These are phyloP conservation scores for Drosophila cracens DNA, from an alignment of 2,888 invertebrate species.

Conservation along the genomic window DNA sequence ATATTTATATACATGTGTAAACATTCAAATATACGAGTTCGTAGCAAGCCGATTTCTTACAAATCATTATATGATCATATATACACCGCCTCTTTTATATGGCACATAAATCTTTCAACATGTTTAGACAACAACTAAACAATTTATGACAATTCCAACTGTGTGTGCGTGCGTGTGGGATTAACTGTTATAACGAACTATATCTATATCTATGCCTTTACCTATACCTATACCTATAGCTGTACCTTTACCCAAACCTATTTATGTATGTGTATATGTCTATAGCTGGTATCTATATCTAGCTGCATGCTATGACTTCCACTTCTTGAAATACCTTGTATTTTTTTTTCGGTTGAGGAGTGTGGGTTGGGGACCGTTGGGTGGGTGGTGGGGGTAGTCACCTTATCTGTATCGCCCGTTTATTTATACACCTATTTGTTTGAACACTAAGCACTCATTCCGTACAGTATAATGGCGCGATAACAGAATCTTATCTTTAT, in stretches of 20 bases:
- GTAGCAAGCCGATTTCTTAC: conserved; percentile 70
- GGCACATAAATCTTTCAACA: conserved; percentile 80
- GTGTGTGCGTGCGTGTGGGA: conserved; percentile 44
- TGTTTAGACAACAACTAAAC: conserved; percentile 81
- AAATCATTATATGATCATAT: conserved; percentile 77
- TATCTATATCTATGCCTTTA: conserved; percentile 31
- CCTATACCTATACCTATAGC: conserved; percentile 5
- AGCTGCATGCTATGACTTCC: conserved; percentile 44
- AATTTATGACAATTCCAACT: conserved; percentile 67
- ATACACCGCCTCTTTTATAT: conserved; percentile 45
- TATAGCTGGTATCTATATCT: conserved; percentile 37
- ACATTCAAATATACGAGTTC: background rate
- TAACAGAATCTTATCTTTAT: conserved; percentile 66
- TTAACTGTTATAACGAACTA: conserved; percentile 66
- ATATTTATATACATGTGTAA: conserved; percentile 12
- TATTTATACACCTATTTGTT: conserved; percentile 81
- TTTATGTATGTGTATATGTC: conserved; percentile 23
- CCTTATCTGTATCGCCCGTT: conserved; percentile 63
- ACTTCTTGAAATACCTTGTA: conserved; percentile 36
- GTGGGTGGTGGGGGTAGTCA: conserved; percentile 9
- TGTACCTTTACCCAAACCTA: conserved; percentile 8
- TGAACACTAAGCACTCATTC: conserved; percentile 69
- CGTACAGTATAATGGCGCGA: conserved; percentile 43
- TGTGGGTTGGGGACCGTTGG: background rate
- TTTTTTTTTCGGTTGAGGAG: background rate